Percentiles rank a stretch among this genome's conserved stretches.
These are phyloP conservation scores for Daphoenositta chrysoptera DNA, from an alignment of 2,113 vertebrate species.

Conservation along the genomic window DNA sequence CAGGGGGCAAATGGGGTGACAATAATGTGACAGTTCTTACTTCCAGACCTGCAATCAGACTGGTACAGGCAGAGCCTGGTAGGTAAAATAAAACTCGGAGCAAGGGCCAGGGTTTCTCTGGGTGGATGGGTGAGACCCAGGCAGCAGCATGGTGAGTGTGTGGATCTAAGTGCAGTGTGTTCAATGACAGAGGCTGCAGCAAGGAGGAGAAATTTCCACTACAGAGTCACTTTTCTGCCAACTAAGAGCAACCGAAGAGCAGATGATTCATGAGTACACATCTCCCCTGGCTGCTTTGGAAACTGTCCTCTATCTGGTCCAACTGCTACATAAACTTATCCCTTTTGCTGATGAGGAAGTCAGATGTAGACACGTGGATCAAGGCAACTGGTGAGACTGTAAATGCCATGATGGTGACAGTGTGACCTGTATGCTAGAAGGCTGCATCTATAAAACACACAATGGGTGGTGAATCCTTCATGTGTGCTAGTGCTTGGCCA, in stretches of 20 bases:
- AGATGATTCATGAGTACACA: background rate
- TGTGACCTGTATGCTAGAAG: background rate
- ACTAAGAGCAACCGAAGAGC: background rate
- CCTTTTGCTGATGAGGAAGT: background rate
- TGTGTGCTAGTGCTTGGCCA: background rate
- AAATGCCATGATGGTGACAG: background rate
- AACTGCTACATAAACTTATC: background rate
- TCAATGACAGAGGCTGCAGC: background rate
- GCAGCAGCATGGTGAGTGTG: rapidly evolving
- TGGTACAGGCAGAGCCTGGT: background rate
- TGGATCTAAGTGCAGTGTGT: background rate
- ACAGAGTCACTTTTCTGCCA: background rate
- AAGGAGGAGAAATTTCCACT: slow-evolving; percentile 1
- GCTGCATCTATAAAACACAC: background rate
- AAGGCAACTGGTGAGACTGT: background rate
- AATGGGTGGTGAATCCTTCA: background rate
- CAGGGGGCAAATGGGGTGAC: background rate
- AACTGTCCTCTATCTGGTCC: background rate
- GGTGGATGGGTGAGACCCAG: background rate
- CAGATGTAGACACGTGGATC: background rate
- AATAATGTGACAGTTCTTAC: background rate
- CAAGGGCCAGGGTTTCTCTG: background rate
- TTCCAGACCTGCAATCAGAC: background rate
- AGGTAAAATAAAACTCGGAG: background rate
- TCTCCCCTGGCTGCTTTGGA: background rate